Percentiles rank a stretch among this genome's conserved stretches.
Evolutionary conservation across 2,888 invertebrate species (phyloP).

Genomic region (Unio pictorum): DNA sequence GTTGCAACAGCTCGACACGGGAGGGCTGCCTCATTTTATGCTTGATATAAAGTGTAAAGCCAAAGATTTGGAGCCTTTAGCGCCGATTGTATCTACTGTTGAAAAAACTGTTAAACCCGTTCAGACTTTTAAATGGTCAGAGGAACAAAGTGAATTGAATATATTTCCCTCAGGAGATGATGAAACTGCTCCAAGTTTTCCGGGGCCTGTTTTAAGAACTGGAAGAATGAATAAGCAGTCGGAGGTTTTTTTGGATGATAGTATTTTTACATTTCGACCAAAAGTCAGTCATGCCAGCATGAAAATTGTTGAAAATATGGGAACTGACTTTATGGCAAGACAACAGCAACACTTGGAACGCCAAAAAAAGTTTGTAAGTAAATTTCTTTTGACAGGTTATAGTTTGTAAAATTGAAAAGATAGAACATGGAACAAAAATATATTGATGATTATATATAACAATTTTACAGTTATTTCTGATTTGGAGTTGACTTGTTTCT

Average conservation of each 20-base stretch:
- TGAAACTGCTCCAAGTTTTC: constrained; percentile 5
- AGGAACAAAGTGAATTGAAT: background rate
- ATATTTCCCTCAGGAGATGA: background rate
- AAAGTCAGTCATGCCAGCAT: constrained; percentile 59
- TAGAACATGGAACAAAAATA: no score
- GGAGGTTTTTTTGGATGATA: constrained; percentile 50
- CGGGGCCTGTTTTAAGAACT: constrained; percentile 28
- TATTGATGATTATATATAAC: no score
- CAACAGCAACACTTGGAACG: constrained; percentile 59
- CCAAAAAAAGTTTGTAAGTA: constrained; percentile 62
- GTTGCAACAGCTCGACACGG: constrained; percentile 33
- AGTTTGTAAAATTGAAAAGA: no score
- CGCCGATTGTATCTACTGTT: constrained; percentile 34
- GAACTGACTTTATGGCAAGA: constrained; percentile 62
- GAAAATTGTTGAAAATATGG: constrained; percentile 58
- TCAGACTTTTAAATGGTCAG: background rate
- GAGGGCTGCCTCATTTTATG: constrained; percentile 52
- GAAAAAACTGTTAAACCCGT: constrained; percentile 9
- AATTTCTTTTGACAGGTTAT: no score
- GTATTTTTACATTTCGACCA: constrained; percentile 59
- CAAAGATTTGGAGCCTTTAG: constrained; percentile 35
- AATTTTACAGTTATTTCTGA: no score
- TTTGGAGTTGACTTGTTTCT: no score
- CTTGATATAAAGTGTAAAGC: constrained; percentile 45
- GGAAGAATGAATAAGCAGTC: constrained; percentile 38